Conservation (phyloP, 2,888 invertebrate genomes). For the Chrysopilus asiliformis region DNA sequence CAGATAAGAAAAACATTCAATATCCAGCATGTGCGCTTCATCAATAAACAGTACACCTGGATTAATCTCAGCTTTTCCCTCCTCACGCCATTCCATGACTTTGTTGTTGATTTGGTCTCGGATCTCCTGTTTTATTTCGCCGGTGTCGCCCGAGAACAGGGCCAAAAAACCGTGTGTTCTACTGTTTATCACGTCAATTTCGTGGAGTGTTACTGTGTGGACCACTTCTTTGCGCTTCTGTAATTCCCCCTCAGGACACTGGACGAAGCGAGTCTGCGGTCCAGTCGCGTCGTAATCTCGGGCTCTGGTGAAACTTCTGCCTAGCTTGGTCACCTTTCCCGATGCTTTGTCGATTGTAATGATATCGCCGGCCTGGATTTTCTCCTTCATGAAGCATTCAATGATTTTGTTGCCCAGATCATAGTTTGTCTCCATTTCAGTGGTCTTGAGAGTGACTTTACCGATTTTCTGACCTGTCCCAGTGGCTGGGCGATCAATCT, state of each 20-base stretch:
- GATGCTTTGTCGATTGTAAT: conserved; percentile 98
- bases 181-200: conserved; percentile 98
- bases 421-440: conserved; percentile 99
- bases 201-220: conserved; percentile 96
- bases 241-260: conserved; percentile 96
- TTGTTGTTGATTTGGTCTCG: conserved; percentile 96
- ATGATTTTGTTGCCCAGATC: conserved; percentile 98
- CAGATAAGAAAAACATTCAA: conserved; percentile 96
- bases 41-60: conserved; percentile 96
- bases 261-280: conserved; percentile 78
- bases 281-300: conserved; percentile 97
- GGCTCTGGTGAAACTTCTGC: conserved; percentile 90
- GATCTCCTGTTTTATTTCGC: conserved; percentile 95
- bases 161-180: conserved; percentile 96
- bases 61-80: conserved; percentile 97
- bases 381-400: conserved; percentile 89
- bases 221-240: conserved; percentile 97
- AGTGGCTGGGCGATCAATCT: conserved; percentile 88
- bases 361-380: conserved; percentile 91
- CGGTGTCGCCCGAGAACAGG: conserved; percentile 96
- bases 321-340: conserved; percentile 80
- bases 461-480: conserved; percentile 70
- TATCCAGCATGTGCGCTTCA: conserved; percentile 97
- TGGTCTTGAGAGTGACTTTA: conserved; percentile 92
- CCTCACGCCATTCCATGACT: conserved; percentile 97